phyloP scores from a whole-genome alignment of 2,888 invertebrate genomes.

The Drosophila flavopinicola region DNA sequence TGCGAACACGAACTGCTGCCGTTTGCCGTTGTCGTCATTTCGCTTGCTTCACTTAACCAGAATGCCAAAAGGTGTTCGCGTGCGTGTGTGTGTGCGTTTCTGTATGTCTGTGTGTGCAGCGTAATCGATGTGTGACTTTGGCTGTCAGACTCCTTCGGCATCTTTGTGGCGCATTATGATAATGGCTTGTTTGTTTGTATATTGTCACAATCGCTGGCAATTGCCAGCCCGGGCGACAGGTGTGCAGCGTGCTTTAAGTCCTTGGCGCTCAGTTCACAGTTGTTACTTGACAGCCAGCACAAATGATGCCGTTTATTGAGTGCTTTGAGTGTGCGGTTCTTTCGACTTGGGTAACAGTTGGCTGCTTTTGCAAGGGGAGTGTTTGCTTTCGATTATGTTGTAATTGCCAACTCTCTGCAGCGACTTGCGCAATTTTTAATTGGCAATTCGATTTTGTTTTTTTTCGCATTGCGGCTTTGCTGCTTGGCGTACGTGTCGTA shows the following conservation, averaged over 20 bases:
- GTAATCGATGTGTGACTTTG: slow-evolving; percentile 57
- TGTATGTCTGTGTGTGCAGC: slow-evolving; percentile 18
- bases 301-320: slow-evolving; percentile 75
- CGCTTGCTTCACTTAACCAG: slow-evolving; percentile 73
- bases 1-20: slow-evolving; percentile 79
- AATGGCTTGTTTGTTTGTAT: slow-evolving; percentile 76
- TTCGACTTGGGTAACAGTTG: background rate
- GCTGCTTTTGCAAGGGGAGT: slow-evolving; percentile 5
- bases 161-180: slow-evolving; percentile 72
- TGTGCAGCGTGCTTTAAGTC: slow-evolving; percentile 62
- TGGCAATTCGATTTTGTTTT: slow-evolving; percentile 64
- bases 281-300: slow-evolving; percentile 52
- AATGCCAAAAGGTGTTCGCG: slow-evolving; percentile 55
- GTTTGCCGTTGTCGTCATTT: slow-evolving; percentile 42
- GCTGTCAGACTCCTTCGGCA: slow-evolving; percentile 50
- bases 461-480: too few species aligned
- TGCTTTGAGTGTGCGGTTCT: slow-evolving; percentile 62
- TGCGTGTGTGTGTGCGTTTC: slow-evolving; percentile 3
- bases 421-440: slow-evolving; percentile 63
- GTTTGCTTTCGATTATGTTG: slow-evolving; percentile 48
- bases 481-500: slow-evolving; percentile 68
- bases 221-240: slow-evolving; percentile 52
- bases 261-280: slow-evolving; percentile 29
- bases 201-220: slow-evolving; percentile 43
- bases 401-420: slow-evolving; percentile 52